Evolutionary conservation across 2,797 vertebrate species (phyloP).

Genomic region (Peromyscus eremicus): DNA sequence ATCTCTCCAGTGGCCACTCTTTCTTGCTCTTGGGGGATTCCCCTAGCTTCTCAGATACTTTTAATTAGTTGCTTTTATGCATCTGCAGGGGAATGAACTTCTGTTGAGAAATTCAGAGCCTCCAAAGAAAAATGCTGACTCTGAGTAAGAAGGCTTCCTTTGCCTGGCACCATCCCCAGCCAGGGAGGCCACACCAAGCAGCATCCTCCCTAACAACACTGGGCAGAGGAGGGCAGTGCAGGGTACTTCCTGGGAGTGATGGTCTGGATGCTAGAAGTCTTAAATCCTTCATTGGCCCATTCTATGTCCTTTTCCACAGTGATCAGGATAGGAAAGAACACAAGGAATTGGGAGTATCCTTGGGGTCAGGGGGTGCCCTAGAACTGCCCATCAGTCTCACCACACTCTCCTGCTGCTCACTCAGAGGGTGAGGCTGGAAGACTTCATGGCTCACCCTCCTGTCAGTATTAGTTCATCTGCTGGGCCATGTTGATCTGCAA

Average conservation of each 20-base stretch:
- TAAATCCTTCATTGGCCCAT: no score
- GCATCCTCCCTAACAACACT: background rate
- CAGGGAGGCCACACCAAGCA: background rate
- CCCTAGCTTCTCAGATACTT: background rate
- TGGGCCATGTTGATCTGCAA: background rate
- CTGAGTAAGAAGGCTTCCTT: background rate
- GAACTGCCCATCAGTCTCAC: background rate
- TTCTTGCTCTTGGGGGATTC: background rate
- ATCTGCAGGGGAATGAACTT: background rate
- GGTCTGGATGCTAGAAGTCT: background rate
- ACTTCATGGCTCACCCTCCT: no score
- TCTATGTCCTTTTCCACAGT: background rate
- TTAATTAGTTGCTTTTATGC: constrained; percentile 14
- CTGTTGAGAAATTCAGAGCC: background rate
- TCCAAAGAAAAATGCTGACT: background rate
- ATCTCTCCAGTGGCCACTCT: background rate
- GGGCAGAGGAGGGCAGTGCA: background rate
- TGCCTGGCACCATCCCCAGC: rapidly evolving
- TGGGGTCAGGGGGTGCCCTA: rapidly evolving
- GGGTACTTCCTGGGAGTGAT: background rate
- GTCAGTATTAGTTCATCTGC: background rate
- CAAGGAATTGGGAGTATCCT: no score
- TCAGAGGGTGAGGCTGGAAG: no score
- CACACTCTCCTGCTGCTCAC: background rate
- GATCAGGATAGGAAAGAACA: background rate